Percentiles rank a stretch among this genome's conserved stretches.
Conservation (phyloP, 2,113 vertebrate genomes). For the Meles meles region DNA sequence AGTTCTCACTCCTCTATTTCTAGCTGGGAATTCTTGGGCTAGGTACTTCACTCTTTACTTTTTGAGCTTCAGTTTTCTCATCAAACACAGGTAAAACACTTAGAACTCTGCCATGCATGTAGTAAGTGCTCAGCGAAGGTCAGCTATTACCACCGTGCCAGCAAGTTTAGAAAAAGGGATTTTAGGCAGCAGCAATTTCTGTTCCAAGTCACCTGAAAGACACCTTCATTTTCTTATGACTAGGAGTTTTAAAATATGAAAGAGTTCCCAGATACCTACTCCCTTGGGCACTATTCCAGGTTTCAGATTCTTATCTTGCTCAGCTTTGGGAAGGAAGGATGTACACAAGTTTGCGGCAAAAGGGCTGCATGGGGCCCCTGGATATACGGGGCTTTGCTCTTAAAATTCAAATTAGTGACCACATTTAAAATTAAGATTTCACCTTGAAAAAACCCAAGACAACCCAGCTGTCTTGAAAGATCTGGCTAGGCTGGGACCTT, state of each 20-base stretch:
- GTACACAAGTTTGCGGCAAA: not conserved
- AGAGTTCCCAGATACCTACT: not conserved
- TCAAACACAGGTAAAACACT: not conserved
- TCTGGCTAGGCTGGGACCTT: not conserved
- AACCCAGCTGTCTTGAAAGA: conserved; percentile 10
- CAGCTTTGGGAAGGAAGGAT: not conserved
- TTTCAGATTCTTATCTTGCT: conserved; percentile 10
- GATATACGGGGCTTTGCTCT: not conserved
- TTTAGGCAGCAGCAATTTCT: not conserved
- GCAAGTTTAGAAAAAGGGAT: not conserved
- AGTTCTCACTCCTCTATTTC: not conserved
- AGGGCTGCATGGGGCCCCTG: not conserved
- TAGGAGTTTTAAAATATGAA: conserved; percentile 22
- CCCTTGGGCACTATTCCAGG: not conserved
- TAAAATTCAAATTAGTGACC: not conserved
- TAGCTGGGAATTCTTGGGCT: not conserved
- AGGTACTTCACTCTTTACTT: not conserved
- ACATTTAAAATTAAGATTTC: not conserved
- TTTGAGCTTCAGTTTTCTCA: not conserved
- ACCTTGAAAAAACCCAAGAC: not conserved
- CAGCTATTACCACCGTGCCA: not conserved
- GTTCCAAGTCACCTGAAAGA: not conserved
- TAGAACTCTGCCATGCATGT: not conserved
- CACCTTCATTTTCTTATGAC: not conserved
- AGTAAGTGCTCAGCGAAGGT: not conserved